Conservation (phyloP, 1,140 invertebrate genomes). For the Choristoneura fumiferana region DNA sequence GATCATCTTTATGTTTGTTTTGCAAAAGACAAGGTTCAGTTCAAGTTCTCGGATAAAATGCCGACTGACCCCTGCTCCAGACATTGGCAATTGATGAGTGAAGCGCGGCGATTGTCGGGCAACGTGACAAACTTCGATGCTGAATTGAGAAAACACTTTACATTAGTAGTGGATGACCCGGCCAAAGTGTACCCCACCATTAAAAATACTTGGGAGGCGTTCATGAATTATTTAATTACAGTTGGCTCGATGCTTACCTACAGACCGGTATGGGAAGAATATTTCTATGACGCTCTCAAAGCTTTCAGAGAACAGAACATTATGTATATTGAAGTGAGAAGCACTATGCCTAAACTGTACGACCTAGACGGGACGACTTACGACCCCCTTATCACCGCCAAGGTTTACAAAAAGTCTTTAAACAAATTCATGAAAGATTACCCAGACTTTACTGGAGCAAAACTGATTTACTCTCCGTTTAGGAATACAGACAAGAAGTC, state of each 20-base stretch:
- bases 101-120: conserved; percentile 69
- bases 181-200: conserved; percentile 80
- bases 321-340: conserved; percentile 87
- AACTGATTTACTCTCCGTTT: conserved; percentile 85
- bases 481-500: conserved; percentile 57
- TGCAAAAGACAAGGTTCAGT: conserved; percentile 42
- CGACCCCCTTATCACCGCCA: conserved; percentile 75
- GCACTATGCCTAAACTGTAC: conserved; percentile 80
- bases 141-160: conserved; percentile 80
- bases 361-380: conserved; percentile 82
- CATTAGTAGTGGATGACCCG: conserved; percentile 81
- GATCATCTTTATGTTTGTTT: conserved; percentile 84
- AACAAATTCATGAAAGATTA: conserved; percentile 80
- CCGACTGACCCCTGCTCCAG: conserved; percentile 60
- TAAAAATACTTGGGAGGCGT: conserved; percentile 84
- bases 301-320: conserved; percentile 89
- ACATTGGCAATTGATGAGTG: conserved; percentile 79
- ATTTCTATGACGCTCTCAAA: conserved; percentile 84
- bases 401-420: conserved; percentile 80
- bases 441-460: conserved; percentile 84
- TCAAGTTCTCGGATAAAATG: conserved; percentile 55
- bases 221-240: conserved; percentile 82
- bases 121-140: conserved; percentile 78
- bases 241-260: conserved; percentile 83
- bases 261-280: conserved; percentile 84